Conservation (phyloP, 2,888 invertebrate species). For the Rotaria sp. region DNA sequence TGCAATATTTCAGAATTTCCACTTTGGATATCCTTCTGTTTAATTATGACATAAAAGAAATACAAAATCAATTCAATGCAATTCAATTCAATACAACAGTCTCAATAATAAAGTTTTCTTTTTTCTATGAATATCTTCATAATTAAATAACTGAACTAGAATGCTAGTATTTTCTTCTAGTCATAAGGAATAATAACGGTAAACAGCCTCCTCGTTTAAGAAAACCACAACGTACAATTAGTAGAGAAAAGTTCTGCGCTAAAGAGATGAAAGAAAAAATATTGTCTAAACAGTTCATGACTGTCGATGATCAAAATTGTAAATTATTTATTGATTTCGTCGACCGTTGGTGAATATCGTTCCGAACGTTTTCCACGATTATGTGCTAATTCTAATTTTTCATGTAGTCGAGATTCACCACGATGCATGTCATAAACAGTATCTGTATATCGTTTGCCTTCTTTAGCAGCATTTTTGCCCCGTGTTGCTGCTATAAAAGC, state of each 20-base stretch:
- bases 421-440: neutral
- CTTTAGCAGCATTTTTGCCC: neutral
- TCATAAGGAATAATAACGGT: neutral
- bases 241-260: neutral
- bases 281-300: no score
- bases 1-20: no score
- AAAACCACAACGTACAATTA: neutral
- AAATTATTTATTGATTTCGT: neutral
- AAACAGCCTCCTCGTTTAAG: neutral
- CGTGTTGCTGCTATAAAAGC: neutral
- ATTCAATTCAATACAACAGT: no score
- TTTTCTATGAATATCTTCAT: no score
- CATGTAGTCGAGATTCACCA: neutral
- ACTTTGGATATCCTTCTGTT: no score
- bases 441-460: constrained; percentile 19
- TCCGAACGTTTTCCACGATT: neutral
- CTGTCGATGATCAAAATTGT: neutral
- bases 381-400: neutral
- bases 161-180: no score
- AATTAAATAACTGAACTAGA: no score
- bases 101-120: no score
- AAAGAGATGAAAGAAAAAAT: neutral
- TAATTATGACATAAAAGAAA: no score
- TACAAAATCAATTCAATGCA: no score
- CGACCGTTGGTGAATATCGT: neutral